These are phyloP conservation scores for Brachyistius frenatus DNA, from an alignment of 2,113 vertebrate species.

Conservation along the genomic window DNA sequence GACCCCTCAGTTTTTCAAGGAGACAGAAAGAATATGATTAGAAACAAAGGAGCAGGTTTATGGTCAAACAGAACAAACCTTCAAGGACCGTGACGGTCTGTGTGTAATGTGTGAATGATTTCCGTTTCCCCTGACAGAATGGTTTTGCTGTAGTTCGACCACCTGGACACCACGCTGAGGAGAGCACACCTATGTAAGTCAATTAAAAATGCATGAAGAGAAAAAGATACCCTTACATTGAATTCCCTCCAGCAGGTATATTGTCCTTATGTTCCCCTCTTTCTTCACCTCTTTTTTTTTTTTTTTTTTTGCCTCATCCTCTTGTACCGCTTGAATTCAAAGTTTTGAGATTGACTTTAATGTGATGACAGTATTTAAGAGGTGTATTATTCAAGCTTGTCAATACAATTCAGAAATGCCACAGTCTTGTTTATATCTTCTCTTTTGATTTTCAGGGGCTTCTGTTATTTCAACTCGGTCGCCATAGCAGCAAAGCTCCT, in stretches of 20 bases:
- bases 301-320: no score
- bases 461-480: conserved; percentile 99
- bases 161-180: conserved; percentile 96
- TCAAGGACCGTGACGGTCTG: background rate
- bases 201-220: background rate
- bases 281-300: no score
- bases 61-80: no score
- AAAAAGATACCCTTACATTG: background rate
- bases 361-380: no score
- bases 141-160: conserved; percentile 97
- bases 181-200: conserved; percentile 97
- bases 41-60: no score
- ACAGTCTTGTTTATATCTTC: background rate
- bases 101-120: conserved; percentile 16
- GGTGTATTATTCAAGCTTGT: background rate
- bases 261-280: background rate
- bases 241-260: background rate
- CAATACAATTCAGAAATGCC: background rate
- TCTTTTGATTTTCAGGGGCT: conserved; percentile 89
- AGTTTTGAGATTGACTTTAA: no score
- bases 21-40: no score
- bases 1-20: no score
- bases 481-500: conserved; percentile 96
- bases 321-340: no score
- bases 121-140: conserved; percentile 83